Base-by-base conservation (phyloP, 2,888 invertebrate genomes). In the Isoperla grammatica region DNA sequence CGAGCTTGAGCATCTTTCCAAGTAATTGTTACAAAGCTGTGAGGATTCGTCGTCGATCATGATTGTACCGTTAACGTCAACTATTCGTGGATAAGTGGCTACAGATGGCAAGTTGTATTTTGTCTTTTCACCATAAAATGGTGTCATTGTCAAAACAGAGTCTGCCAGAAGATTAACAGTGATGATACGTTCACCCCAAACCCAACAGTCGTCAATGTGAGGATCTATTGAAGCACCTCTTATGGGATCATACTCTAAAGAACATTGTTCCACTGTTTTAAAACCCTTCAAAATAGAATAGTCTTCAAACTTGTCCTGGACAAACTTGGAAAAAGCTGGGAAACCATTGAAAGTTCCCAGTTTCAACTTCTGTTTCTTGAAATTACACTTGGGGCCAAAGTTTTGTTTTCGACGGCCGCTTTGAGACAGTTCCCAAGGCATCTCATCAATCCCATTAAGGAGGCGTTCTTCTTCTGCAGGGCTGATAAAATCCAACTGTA, bases 131-230 rank as follows among this genome's bases (percentile, higher is more conserved):
- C 82, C 81, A 56, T 69, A 68, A 69, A 81, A 88, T 23, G 77
- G 79, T 1, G 84, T 88, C 80, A 98, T 83, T 0, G 91, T 93
- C 37, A 97, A 79, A 1, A 88, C 82, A 0, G 93, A 86, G 71
- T 91, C 87, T 0, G 90, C 84, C 13, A 90, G 73, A 67, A 95
- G 83, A 73, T 95, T 97, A 0, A 96, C 84, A 0, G 95, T 97
- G 1, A 98, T 87, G 39, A 99, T 88, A 65, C 98, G 83, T 75
- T 98, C 95, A 5, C 99, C 99, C 99, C 99, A 99, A 61, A 99
- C 84, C 99, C 99, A 99, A 71, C 92, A 93, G 70, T 99, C 99
- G 75, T 99, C 99, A 67, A 96, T 90, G 72, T 99, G 99, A 11
- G 96, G 93, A 75, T 98, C 98, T 66, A 99, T 99, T 1, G 92